Conservation (phyloP, 2,113 vertebrate genomes). For the Bungarus multicinctus region DNA sequence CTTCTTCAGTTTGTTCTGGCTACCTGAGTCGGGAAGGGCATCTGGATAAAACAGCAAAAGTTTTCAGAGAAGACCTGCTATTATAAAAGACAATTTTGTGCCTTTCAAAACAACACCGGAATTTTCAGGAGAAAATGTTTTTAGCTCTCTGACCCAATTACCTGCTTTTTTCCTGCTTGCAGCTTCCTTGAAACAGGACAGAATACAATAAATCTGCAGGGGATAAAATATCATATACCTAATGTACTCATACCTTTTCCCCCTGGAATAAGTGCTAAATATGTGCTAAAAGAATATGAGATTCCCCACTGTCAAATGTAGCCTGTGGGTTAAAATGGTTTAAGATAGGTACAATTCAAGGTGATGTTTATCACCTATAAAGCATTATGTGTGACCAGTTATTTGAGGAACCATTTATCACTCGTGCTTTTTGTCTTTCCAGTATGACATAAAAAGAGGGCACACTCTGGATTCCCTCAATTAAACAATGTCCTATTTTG, state of each 20-base stretch:
- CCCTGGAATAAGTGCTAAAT: background rate
- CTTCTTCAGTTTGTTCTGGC: background rate
- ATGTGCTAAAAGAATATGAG: background rate
- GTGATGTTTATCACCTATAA: background rate
- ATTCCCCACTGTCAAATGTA: background rate
- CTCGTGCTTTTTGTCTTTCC: background rate
- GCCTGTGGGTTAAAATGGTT: background rate
- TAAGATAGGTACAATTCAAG: background rate
- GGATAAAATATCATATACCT: background rate
- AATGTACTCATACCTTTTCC: background rate
- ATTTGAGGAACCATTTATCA: background rate
- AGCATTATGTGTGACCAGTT: background rate
- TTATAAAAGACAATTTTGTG: background rate
- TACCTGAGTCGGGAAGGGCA: background rate
- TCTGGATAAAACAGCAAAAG: background rate
- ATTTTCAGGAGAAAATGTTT: background rate
- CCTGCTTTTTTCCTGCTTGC: background rate
- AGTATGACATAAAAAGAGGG: background rate
- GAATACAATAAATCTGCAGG: background rate
- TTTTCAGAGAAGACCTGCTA: background rate
- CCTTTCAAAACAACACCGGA: background rate
- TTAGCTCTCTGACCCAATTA: background rate
- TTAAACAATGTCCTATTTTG: background rate
- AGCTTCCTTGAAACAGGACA: background rate
- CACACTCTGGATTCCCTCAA: background rate